Evolutionary conservation across 2,888 invertebrate species (phyloP), one percentile per base, ranked within the genome.

Genomic region (Petrolisthes manimaculis): DNA sequence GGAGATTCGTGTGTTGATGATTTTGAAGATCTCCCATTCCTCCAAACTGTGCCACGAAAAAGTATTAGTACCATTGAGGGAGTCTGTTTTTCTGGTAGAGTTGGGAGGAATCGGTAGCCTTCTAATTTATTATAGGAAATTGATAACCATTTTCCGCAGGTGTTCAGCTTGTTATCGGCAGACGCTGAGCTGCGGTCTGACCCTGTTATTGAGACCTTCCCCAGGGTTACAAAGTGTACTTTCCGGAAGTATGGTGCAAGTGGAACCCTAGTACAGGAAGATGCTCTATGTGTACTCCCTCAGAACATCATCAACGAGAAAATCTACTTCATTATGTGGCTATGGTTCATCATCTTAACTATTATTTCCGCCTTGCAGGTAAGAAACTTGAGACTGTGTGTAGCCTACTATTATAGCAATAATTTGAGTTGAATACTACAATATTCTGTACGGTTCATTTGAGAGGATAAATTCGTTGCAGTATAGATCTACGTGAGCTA

Each of bases 271-370:
- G n/a, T 77, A 53, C 74, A n/a, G 9, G 21, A 74, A 24, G 90
- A 91, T 79, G 61, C 80, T 51, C 82, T 90, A 9, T 91, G 91
- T 71, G 75, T 90, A 55, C 84, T 91, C 53, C 91, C 91, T 1
- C 91, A 90, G 77, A 91, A 91, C 83, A 85, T 91, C 21, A 37
- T 91, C 53, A 91, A 91, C 81, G 90, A 91, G 82, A 90, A 90
- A 77, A 82, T 91, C 18, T 90, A 78, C 89, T 81, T 91, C 5
- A 37, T 90, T 83, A 85, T 91, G 81, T 91, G 91, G 91, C 61
- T 91, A 12, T 91, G 91, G 91, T 86, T 91, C 84, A 67, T 91
- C 54, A 71, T 89, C 8, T 84, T 91, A 3, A 71, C 84, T 21
- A 75, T 78, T 18, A 24, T 85, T 61, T 85, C 91, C n/a, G 53